phyloP scores from a whole-genome alignment of 2,888 invertebrate genomes.

The Timema podura region DNA sequence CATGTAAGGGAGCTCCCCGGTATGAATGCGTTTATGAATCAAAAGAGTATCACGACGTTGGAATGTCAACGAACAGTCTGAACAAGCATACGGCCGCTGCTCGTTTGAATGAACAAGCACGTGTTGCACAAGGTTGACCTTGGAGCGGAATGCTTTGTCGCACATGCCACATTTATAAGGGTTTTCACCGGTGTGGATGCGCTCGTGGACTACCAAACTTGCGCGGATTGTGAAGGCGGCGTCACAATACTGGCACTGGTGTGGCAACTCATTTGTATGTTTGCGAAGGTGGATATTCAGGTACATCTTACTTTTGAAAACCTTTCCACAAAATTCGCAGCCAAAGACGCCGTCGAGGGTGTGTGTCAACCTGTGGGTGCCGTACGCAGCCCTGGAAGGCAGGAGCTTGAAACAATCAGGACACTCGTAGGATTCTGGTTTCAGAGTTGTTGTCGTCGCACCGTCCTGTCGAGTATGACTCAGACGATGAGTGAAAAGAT shows the following conservation, averaged over 20 bases:
- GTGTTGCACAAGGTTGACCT: conserved; percentile 27
- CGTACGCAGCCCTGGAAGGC: conserved; percentile 29
- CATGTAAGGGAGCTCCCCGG: conserved; percentile 30
- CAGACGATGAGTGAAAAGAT: no score
- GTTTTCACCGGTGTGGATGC: conserved; percentile 36
- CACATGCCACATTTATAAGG: conserved; percentile 33
- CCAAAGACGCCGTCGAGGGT: conserved; percentile 26
- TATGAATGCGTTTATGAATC: conserved; percentile 31
- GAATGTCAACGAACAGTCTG: conserved; percentile 29
- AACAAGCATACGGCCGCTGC: conserved; percentile 27
- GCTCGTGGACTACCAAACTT: conserved; percentile 40
- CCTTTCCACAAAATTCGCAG: conserved; percentile 26
- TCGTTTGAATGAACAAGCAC: conserved; percentile 28
- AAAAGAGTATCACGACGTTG: conserved; percentile 30
- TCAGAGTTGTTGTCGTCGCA: no score
- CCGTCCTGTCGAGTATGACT: no score
- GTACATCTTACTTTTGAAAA: conserved; percentile 26
- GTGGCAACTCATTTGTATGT: conserved; percentile 42
- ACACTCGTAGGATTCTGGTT: background rate
- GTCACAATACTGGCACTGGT: conserved; percentile 42
- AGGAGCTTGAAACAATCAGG: conserved; percentile 20
- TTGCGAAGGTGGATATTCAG: conserved; percentile 40
- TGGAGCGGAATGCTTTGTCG: conserved; percentile 32
- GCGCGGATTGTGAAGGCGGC: conserved; percentile 40
- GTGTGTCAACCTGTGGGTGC: conserved; percentile 29